Evolutionary conservation across 2,797 vertebrate species (phyloP).

Genomic region (Parambassis ranga): DNA sequence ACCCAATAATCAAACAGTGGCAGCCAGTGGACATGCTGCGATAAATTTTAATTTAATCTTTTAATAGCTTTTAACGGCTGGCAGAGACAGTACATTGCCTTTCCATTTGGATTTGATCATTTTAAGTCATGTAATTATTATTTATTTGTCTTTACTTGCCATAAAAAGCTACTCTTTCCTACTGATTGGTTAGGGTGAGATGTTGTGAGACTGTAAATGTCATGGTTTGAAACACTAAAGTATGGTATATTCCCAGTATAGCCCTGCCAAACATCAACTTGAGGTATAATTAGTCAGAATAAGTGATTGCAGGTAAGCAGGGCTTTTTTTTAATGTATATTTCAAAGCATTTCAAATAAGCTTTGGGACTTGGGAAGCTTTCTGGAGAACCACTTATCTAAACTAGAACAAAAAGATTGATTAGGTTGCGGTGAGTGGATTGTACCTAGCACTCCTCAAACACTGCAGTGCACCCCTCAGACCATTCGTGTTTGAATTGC

Average conservation of each 20-base stretch:
- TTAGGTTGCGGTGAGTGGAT: too few relatives aligned
- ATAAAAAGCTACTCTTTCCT: background rate
- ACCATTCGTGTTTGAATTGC: too few relatives aligned
- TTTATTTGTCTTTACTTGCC: background rate
- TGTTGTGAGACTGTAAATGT: too few relatives aligned
- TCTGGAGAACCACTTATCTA: too few relatives aligned
- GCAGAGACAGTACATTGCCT: background rate
- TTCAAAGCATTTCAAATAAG: background rate
- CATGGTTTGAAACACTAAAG: background rate
- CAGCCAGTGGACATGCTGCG: background rate
- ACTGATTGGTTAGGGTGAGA: too few relatives aligned
- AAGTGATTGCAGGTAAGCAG: background rate
- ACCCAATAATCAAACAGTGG: background rate
- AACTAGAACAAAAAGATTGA: too few relatives aligned
- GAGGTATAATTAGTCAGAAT: conserved; percentile 14
- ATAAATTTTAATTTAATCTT: background rate
- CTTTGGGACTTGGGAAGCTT: background rate
- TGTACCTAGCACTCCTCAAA: too few relatives aligned
- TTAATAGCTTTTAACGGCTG: background rate
- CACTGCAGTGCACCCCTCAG: too few relatives aligned
- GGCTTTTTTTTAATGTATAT: background rate
- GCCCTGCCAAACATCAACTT: background rate
- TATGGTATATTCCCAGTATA: background rate
- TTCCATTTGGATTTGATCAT: background rate
- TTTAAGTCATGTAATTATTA: background rate